These are phyloP conservation scores for Mercenaria mercenaria DNA, from an alignment of 1,140 invertebrate genomes.

Conservation along the genomic window DNA sequence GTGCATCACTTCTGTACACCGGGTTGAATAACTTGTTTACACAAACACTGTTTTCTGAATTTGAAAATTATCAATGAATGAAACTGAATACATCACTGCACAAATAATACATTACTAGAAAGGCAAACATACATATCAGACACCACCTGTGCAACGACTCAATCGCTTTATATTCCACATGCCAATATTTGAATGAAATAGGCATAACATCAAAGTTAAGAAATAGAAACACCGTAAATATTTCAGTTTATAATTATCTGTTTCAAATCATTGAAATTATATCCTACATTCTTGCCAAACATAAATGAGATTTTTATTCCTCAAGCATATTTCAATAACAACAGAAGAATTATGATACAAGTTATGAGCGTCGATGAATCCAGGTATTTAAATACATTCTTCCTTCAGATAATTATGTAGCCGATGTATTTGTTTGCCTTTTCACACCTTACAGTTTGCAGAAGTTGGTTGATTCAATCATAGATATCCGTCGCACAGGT, in stretches of 20 bases:
- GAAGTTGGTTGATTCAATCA: not conserved
- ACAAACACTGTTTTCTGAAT: too few species aligned
- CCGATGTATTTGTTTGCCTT: not conserved
- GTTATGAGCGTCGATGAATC: not conserved
- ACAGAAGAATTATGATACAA: not conserved
- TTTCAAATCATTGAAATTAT: conserved; percentile 13
- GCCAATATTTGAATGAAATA: not conserved
- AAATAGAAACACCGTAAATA: not conserved
- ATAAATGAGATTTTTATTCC: not conserved
- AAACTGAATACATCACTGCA: too few species aligned
- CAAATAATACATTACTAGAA: too few species aligned
- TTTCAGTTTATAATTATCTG: not conserved
- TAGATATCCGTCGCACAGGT: not conserved
- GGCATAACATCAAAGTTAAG: not conserved
- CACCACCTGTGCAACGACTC: not conserved
- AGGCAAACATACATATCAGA: not conserved
- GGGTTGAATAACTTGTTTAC: too few species aligned
- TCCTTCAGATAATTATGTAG: not conserved
- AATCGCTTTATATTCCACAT: not conserved
- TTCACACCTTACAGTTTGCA: not conserved
- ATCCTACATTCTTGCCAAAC: not conserved
- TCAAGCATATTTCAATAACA: not conserved
- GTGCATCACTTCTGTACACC: too few species aligned
- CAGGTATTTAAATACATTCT: conserved; percentile 1
- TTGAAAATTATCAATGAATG: too few species aligned